Conservation (phyloP, 2,888 invertebrate genomes). For the Sarcophaga rosellei region DNA sequence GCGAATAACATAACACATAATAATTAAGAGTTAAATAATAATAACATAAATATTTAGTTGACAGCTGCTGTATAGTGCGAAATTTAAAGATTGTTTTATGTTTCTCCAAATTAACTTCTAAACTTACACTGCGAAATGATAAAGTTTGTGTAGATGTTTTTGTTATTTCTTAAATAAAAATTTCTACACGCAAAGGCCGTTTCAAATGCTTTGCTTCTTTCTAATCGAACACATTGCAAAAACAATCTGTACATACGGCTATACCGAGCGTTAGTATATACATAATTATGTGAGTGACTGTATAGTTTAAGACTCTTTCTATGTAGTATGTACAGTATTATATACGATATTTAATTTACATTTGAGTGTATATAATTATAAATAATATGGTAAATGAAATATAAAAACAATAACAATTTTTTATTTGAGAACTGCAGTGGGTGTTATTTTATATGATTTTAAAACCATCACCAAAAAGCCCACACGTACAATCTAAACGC, state of each 20-base stretch:
- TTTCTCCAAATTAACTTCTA: not conserved
- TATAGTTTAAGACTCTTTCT: not conserved
- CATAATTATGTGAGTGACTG: not conserved
- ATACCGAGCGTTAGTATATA: not conserved
- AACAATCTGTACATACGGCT: not conserved
- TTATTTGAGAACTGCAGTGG: conserved; percentile 47
- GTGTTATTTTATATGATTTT: conserved; percentile 40
- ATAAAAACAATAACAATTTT: not conserved
- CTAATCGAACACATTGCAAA: too few relatives aligned
- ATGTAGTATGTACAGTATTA: too few relatives aligned
- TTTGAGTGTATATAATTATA: conserved; percentile 25
- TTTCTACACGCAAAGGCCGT: not conserved
- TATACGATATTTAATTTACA: conserved; percentile 30
- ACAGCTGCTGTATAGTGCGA: not conserved
- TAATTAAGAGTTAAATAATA: not conserved
- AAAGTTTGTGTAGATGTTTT: conserved; percentile 4
- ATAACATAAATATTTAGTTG: not conserved
- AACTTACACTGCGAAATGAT: not conserved
- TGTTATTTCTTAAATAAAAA: not conserved
- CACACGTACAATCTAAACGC: conserved; percentile 29
- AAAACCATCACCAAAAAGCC: conserved; percentile 39
- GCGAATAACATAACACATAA: not conserved
- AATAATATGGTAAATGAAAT: too few relatives aligned
- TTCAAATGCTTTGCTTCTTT: not conserved
- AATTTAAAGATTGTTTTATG: conserved; percentile 29